phyloP scores from a whole-genome alignment of 2,888 invertebrate species.

The Petrolisthes manimaculis region DNA sequence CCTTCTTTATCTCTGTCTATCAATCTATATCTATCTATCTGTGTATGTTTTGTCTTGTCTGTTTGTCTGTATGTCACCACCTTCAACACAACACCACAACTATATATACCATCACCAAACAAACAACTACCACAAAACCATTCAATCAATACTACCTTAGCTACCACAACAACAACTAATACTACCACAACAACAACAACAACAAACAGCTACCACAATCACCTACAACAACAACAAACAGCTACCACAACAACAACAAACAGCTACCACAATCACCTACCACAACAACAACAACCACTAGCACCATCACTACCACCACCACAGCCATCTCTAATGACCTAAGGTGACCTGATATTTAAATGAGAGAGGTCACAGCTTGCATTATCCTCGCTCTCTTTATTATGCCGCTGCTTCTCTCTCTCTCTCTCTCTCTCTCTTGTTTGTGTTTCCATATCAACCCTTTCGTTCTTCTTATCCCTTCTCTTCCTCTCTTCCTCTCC shows the following conservation, averaged over 20 bases:
- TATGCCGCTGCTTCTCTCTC: neutral
- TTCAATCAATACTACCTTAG: no score
- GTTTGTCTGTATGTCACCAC: neutral
- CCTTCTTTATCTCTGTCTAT: neutral
- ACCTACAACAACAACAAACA: no score
- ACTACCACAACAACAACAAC: no score
- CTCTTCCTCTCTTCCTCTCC: neutral
- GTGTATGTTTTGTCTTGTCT: neutral
- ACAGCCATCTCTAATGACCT: no score
- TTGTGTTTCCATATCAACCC: neutral
- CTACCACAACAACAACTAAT: no score
- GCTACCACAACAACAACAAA: no score
- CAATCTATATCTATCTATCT: neutral
- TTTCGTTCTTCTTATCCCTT: neutral
- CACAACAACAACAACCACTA: neutral
- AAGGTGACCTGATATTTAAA: no score
- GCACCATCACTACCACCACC: no score
- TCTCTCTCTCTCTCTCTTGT: neutral
- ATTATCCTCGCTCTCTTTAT: neutral
- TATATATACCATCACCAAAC: neutral
- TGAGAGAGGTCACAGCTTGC: no score
- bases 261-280: no score
- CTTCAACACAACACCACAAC: neutral
- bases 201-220: no score
- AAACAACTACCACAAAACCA: no score